These are phyloP conservation scores for Bubo scandiacus DNA, from an alignment of 2,113 vertebrate genomes.

Conservation along the genomic window DNA sequence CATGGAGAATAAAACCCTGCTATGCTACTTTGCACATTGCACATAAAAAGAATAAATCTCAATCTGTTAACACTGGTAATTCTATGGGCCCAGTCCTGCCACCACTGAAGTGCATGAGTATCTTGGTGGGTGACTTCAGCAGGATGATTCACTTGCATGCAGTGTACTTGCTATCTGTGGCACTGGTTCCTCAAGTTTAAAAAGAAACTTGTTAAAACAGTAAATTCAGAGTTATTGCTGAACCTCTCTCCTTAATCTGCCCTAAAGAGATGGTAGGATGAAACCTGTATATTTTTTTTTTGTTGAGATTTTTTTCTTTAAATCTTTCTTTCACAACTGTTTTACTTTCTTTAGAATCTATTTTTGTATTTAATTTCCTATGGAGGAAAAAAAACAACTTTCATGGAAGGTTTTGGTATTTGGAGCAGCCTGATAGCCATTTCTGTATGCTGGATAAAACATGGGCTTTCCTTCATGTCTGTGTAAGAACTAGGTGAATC, in stretches of 20 bases:
- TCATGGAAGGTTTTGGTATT: conserved; percentile 60
- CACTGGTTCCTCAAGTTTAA: background rate
- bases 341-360: conserved; percentile 57
- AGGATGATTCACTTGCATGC: conserved; percentile 50
- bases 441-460: background rate
- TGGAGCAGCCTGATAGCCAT: conserved; percentile 4
- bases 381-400: conserved; percentile 13
- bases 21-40: background rate
- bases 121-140: conserved; percentile 31
- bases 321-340: conserved; percentile 35
- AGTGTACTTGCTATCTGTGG: conserved; percentile 13
- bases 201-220: background rate
- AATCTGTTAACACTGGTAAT: background rate
- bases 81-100: conserved; percentile 22
- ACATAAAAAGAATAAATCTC: background rate
- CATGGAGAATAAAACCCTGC: background rate
- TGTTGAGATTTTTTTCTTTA: background rate
- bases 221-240: conserved; percentile 55
- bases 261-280: background rate
- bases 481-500: background rate
- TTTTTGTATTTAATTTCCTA: conserved; percentile 67
- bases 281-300: conserved; percentile 16
- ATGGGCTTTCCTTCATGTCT: background rate
- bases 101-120: conserved; percentile 48
- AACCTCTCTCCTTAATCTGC: conserved; percentile 57